Conservation (phyloP, 92 coral and sea anemone genomes). For the Paragorgia papillata region DNA sequence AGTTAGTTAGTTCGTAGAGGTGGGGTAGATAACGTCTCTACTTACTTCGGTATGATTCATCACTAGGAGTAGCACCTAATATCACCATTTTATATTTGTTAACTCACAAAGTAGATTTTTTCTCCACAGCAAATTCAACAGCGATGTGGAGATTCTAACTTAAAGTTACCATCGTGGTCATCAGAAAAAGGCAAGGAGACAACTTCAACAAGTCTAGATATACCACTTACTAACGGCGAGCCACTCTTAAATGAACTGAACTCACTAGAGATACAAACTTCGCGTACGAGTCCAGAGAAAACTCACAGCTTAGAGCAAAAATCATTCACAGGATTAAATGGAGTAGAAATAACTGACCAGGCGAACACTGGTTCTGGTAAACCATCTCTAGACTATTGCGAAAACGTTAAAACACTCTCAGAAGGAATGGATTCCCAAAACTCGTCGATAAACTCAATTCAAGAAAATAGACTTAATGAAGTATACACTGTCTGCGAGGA, state of each 20-base stretch:
- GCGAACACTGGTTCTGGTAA: not conserved
- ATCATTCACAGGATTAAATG: not conserved
- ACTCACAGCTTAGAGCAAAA: not conserved
- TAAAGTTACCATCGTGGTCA: conserved; percentile 23
- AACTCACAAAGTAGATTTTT: no score
- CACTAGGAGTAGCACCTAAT: no score
- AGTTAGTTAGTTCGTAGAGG: no score
- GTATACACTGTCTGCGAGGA: no score
- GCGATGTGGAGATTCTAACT: conserved; percentile 22
- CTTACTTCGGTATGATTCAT: no score
- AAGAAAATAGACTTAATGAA: not conserved
- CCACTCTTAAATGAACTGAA: not conserved
- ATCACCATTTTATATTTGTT: no score
- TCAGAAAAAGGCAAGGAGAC: not conserved
- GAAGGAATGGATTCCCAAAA: not conserved
- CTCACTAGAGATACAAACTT: not conserved
- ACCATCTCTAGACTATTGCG: not conserved
- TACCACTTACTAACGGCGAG: not conserved
- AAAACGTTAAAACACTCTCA: not conserved
- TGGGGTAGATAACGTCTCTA: no score
- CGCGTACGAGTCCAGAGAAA: not conserved
- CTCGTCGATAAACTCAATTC: not conserved
- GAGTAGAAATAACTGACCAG: not conserved
- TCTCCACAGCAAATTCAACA: conserved; percentile 43
- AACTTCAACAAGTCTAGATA: conserved; percentile 1